Percentiles rank a stretch among this genome's conserved stretches.
Conservation (phyloP, 2,888 invertebrate genomes). For the Meiosimyza decipiens region DNA sequence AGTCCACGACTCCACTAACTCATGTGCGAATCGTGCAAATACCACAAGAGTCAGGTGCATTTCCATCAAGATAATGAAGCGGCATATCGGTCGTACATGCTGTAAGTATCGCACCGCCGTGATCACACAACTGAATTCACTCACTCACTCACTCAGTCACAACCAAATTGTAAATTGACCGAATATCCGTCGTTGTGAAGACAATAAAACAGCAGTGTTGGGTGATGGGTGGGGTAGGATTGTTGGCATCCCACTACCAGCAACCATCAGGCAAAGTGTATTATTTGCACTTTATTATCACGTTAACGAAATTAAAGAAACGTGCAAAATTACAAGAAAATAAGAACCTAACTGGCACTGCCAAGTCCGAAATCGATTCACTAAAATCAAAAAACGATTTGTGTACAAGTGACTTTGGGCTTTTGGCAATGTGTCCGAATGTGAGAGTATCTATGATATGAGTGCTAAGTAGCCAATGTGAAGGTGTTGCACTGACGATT, state of each 20-base stretch:
- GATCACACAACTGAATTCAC: conserved; percentile 29
- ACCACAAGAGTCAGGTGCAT: conserved; percentile 64
- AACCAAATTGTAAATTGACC: conserved; percentile 6
- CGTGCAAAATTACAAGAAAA: conserved; percentile 50
- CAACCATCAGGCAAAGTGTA: conserved; percentile 53
- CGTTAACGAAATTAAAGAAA: conserved; percentile 64
- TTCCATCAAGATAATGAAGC: conserved; percentile 60
- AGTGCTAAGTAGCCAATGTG: conserved; percentile 21
- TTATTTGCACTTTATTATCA: conserved; percentile 68
- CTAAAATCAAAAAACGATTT: background rate
- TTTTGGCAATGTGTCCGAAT: background rate
- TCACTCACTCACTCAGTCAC: background rate
- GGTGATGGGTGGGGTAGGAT: no score
- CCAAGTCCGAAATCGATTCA: background rate
- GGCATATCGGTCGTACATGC: conserved; percentile 25
- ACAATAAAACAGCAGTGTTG: no score
- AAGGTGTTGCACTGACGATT: conserved; percentile 22
- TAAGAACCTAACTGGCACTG: conserved; percentile 33
- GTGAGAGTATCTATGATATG: background rate
- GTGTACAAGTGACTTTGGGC: background rate
- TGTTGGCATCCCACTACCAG: conserved; percentile 19
- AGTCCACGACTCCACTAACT: conserved; percentile 23
- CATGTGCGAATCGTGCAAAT: conserved; percentile 50
- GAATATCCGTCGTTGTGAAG: conserved; percentile 20
- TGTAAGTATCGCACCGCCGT: conserved; percentile 21